Conservation (phyloP, 1,140 invertebrate species). For the Hestina assimilis region DNA sequence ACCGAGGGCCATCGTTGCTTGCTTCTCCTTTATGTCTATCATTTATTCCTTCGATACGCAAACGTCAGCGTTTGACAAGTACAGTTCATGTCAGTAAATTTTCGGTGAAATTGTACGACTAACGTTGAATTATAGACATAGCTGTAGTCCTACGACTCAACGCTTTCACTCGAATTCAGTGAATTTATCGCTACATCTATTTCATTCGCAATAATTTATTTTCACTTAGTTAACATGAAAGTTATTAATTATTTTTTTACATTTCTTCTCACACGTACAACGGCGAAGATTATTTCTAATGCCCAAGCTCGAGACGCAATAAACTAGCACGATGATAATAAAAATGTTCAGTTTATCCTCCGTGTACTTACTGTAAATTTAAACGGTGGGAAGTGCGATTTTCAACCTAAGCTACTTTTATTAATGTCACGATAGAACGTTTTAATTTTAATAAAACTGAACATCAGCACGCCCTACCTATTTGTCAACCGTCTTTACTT, state of each 20-base stretch:
- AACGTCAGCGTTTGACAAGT: constrained; percentile 75
- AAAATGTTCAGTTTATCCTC: constrained; percentile 66
- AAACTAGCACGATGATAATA: constrained; percentile 69
- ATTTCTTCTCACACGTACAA: constrained; percentile 24
- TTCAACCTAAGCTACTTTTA: constrained; percentile 58
- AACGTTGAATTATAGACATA: constrained; percentile 67
- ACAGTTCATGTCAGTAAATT: constrained; percentile 74
- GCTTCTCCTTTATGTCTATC: constrained; percentile 68
- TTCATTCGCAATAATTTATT: neutral
- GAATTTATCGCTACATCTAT: constrained; percentile 51
- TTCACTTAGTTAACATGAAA: no score
- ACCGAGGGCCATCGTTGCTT: constrained; percentile 53
- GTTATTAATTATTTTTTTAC: no score
- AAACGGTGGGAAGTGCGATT: constrained; percentile 45
- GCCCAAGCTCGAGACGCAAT: constrained; percentile 58
- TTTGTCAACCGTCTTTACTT: constrained; percentile 78
- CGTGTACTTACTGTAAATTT: constrained; percentile 57
- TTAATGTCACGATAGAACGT: constrained; percentile 63
- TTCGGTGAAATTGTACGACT: constrained; percentile 65
- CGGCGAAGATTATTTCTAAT: constrained; percentile 66
- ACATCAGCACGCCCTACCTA: constrained; percentile 70
- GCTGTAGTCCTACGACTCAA: constrained; percentile 52
- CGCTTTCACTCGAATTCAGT: constrained; percentile 50
- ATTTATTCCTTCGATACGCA: constrained; percentile 71
- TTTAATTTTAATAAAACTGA: constrained; percentile 78